Base-by-base conservation (phyloP, 2,888 invertebrate species). In the Oxyteleia sp. region DNA sequence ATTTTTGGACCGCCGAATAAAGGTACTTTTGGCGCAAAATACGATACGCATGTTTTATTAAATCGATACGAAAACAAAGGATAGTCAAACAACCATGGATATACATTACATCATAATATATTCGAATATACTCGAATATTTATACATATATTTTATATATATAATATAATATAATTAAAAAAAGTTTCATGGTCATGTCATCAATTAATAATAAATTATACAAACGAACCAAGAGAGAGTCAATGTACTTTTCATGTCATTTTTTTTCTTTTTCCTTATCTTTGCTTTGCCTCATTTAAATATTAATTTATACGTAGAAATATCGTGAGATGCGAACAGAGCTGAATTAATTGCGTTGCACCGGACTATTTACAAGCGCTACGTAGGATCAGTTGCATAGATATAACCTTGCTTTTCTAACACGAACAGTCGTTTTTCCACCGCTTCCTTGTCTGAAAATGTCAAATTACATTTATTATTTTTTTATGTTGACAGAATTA, bases 381-480 rank as follows among this genome's bases (percentile, higher is more conserved):
- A 94, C 93, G 93, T 94, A 74, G 93, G 93, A 92, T 95, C 95
- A 45, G 95, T 95, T 61, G 95, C 94, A 87, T 96, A 96, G 85
- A 96, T 96, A 90, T 95, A 96, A 69, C 96, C 96, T 93, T 96
- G 96, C 91, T 96, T 95, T 92, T 98, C 97, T 79, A 98, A 95
- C 87, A 98, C 96, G 89, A 95, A 96, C 72, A 99, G 95, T 86
- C 99, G 96, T 94, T 98, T 98, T 93, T 99, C 99, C 66, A 99
- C 99, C 64, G 99, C 98, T 92, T 98, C 98, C 94, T 98, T 98
- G 69, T 66, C 59, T 41, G n/a, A n/a, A n/a, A n/a, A n/a, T n/a
- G n/a, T n/a, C n/a, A n/a, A n/a, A n/a, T n/a, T n/a, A n/a, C n/a
- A n/a, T n/a, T n/a, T n/a, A n/a, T n/a, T n/a, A n/a, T n/a, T n/a